A percentile compares a stretch with the other conserved stretches of the same genome.
phyloP scores from a whole-genome alignment of 1,140 invertebrate genomes.

The Megalonaias nervosa region DNA sequence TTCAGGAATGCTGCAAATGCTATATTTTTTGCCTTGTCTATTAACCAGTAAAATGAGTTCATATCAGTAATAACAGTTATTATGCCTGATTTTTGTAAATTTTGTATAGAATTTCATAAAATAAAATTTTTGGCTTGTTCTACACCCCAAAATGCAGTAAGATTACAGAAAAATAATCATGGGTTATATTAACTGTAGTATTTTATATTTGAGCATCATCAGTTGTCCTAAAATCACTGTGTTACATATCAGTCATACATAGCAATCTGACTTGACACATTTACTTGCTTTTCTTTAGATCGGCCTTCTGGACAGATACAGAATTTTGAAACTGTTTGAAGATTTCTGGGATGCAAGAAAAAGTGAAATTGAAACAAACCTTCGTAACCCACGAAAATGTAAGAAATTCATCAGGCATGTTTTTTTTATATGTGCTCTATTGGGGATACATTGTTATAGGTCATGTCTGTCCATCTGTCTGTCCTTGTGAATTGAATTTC shows the following conservation, averaged over 20 bases:
- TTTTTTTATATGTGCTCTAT: background rate
- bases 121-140: too few relatives aligned
- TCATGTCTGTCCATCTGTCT: background rate
- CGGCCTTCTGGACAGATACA: conserved; percentile 61
- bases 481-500: background rate
- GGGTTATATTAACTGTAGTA: too few relatives aligned
- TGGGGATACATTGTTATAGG: background rate
- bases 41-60: too few relatives aligned
- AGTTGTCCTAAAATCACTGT: conserved; percentile 2
- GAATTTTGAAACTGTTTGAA: conserved; percentile 64
- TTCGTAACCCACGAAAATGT: conserved; percentile 66
- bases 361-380: conserved; percentile 35
- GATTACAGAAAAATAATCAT: too few relatives aligned
- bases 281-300: conserved; percentile 43
- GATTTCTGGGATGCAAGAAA: conserved; percentile 57
- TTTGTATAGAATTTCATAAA: too few relatives aligned
- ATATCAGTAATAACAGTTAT: too few relatives aligned
- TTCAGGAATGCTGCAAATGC: too few relatives aligned
- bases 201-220: too few relatives aligned
- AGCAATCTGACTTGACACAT: background rate
- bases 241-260: background rate
- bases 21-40: too few relatives aligned
- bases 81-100: too few relatives aligned
- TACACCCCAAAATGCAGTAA: too few relatives aligned
- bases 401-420: conserved; percentile 20